These are phyloP conservation scores for Araneus ventricosus DNA, from an alignment of 1,140 invertebrate genomes.

Conservation along the genomic window DNA sequence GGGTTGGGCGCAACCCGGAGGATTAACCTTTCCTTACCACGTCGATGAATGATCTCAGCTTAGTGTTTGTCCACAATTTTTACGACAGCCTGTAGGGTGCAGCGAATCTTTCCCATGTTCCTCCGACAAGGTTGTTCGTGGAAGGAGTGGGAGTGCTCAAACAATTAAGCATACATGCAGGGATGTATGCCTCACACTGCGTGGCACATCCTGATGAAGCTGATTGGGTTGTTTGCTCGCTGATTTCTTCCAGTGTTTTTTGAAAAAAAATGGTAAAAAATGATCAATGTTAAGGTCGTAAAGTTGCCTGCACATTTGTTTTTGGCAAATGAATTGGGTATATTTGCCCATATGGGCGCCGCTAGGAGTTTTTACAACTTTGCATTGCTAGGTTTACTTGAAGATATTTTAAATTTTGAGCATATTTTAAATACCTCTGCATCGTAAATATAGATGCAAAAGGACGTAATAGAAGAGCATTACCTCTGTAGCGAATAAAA, in stretches of 20 bases:
- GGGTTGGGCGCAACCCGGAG: background rate
- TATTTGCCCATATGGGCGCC: background rate
- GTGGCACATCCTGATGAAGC: background rate
- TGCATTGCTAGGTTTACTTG: too few species aligned
- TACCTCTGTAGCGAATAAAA: too few species aligned
- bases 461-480: too few species aligned
- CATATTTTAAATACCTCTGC: too few species aligned
- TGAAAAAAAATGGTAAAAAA: background rate
- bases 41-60: background rate
- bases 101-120: background rate
- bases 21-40: background rate
- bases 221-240: background rate
- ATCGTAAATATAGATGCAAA: too few species aligned
- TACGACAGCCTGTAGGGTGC: background rate
- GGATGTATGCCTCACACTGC: background rate
- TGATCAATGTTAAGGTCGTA: background rate
- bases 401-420: too few species aligned
- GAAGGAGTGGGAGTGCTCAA: slow-evolving; percentile 21
- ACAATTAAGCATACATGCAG: background rate
- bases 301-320: too few species aligned
- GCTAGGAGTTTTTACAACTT: too few species aligned
- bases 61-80: background rate
- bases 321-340: background rate
- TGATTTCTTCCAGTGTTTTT: background rate
- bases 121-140: background rate